Base-by-base conservation (phyloP, 2,113 vertebrate species). In the Silurus asotus region DNA sequence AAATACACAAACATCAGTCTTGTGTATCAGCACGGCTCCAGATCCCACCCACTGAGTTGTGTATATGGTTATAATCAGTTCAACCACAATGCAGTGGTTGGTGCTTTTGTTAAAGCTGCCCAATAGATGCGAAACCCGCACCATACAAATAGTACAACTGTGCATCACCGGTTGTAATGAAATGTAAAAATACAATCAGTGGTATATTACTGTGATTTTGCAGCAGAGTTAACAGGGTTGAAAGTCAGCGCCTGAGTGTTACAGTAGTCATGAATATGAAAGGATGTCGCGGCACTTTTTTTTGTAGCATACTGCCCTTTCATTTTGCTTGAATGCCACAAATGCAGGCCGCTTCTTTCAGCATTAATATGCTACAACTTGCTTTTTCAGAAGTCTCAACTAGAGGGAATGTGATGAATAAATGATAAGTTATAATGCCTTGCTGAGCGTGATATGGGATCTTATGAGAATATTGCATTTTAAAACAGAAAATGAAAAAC, bases 401-500 rank as follows among this genome's bases (percentile, higher is more conserved):
- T 83, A 67, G 69, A 81, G 80, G 83, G 53, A 81, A 74, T 56
- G 79, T 28, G 67, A 80, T 90, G 74, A 90, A 90, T 88, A 90
- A 85, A 87, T 85, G 64, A 88, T 90, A 17, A 85, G 67, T 81
- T 78, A 14, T 78, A 85, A 86, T 77, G 45, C n/a, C 78, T 84
- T 59, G 25, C 56, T 82, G 78, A 72, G 72, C 55, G 15, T 87
- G 58, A 56, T 11, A 25, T 82, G 11, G n/a, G 79, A 88, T 19
- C 65, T 72, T 82, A 72, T 81, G 82, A 79, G n/a, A 48, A 67
- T 67, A 55, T 83, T 82, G 77, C 61, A 86, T 90, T 87, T 88
- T 64, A 81, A 90, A 87, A 84, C 83, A 59, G 76, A 59, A 89
- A 88, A 87, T 86, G 78, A 86, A 80, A 90, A 82, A 88, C 80